Evolutionary conservation across 2,797 vertebrate species (phyloP).

Genomic region (Sarcoramphus papa): DNA sequence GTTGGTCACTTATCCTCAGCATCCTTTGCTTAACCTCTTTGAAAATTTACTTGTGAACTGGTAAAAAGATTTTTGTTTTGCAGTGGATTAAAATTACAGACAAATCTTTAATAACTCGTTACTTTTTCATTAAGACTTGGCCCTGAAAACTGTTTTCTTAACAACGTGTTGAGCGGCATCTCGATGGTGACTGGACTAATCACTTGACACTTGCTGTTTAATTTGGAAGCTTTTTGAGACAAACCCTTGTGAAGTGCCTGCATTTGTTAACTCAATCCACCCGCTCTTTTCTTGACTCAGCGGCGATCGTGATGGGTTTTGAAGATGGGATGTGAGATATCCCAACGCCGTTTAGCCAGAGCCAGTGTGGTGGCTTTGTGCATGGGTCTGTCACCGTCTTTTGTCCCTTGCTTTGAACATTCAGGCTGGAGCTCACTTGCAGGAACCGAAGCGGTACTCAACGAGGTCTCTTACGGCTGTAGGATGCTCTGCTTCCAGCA

Average conservation of each 20-base stretch:
- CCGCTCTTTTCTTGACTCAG: not conserved
- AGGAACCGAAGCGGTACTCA: fast-evolving
- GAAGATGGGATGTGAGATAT: not conserved
- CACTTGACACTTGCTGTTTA: not conserved
- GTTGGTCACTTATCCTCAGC: not conserved
- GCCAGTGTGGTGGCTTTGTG: not conserved
- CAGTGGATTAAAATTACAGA: not conserved
- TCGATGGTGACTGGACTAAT: not conserved
- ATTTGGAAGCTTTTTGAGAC: not conserved
- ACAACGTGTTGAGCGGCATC: not conserved
- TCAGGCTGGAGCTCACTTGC: not conserved
- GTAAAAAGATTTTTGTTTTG: not conserved
- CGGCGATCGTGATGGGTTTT: fast-evolving
- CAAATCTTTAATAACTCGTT: not conserved
- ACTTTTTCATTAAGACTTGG: not conserved
- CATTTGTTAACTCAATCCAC: not conserved
- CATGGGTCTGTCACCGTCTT: fast-evolving
- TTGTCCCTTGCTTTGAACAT: fast-evolving
- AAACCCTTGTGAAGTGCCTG: not conserved
- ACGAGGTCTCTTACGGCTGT: fast-evolving
- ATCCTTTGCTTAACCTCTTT: not conserved
- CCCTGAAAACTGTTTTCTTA: not conserved
- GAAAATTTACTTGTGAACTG: not conserved
- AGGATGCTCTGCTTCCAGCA: not conserved
- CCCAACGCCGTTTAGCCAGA: fast-evolving